Evolutionary conservation across 1,140 invertebrate species (phyloP), one percentile per base, ranked within the genome.

Genomic region (Leptopilina clavipes): DNA sequence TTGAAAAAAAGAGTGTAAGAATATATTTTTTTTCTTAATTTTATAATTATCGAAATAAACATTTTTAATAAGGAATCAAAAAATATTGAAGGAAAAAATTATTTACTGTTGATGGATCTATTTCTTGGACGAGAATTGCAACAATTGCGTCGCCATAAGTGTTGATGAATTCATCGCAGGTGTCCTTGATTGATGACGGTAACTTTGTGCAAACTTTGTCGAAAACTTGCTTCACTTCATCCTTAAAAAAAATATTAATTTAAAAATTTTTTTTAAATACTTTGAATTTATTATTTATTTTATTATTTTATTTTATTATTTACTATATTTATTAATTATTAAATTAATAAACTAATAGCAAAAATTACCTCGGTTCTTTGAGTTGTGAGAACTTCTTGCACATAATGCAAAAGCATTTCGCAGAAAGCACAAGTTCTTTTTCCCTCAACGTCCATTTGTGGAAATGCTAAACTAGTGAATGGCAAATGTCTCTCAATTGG

Each of bases 331-430:
- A n/a, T n/a, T n/a, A n/a, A n/a, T n/a, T n/a, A n/a, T n/a, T n/a
- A n/a, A n/a, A n/a, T n/a, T n/a, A 44, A 44, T 11, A 44, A 44
- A 3, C 8, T 12, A 71, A 71, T 48, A 52, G 6, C 19, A 70
- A 19, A 70, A 75, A 14, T 31, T 81, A 93, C 94, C 90, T 95
- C 94, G 19, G 92, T 94, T 25, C 88, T 88, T 12, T 94, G 93
- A 80, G 93, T 91, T 59, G 94, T 94, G 56, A 97, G 91, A 10
- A 92, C 91, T 75, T 94, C 91, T 86, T 97, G 95, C 70, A 97
- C 78, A 77, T 94, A 95, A 86, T 97, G 95, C 59, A 97, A 86
- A 83, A 96, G 91, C 89, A 96, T 97, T 90, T 97, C 94, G 86
- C 96, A 97, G 81, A 97, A 92, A 40, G 93, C 92, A 89, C 96